Evolutionary conservation across 2,113 vertebrate species (phyloP), one percentile per base, ranked within the genome.

Genomic region (Melanerpes formicivorus): DNA sequence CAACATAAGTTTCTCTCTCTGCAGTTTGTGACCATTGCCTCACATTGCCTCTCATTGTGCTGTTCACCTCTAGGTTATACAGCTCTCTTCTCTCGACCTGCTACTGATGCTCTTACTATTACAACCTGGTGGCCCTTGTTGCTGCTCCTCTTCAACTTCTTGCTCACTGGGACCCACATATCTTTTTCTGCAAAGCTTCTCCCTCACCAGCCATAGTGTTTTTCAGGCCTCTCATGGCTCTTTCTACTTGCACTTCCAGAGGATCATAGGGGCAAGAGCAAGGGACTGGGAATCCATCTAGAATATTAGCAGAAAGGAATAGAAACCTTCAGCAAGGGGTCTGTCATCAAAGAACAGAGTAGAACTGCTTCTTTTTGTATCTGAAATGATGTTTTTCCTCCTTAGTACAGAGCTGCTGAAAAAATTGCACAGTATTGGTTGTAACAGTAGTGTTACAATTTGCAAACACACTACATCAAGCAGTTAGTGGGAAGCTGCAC

Each of bases 381-480:
- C 60, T 54, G 32, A 54, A 85, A 44, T 5, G 29, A 30, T 80
- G 58, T 82, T 84, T 64, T 5, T 37, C 29, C 88, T 19, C 46
- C 21, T 78, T 44, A 54, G 52, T 37, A 83, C 14, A 86, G 88
- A 88, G 66, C 76, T 80, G 82, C 79, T 91, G 76, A 90, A 92
- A 81, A 81, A 79, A 42, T 29, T 64, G 87, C 80, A 74, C 84
- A 65, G 65, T 58, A 73, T 92, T 84, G 74, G 89, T 93, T 93
- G 82, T 93, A 94, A 80, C 72, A 74, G 79, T 80, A 85, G 69
- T 5, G 19, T 88, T 91, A 78, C 65, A 78, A 94, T 93, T 91
- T 95, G 93, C 94, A 96, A 93, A 91, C 90, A 69, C 50, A 77
- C 50, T 75, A 34, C 11, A 66, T 85, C 90, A 62, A 91, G 58